Base-by-base conservation (phyloP, 1,140 invertebrate genomes). In the Drosophila malerkotliana region DNA sequence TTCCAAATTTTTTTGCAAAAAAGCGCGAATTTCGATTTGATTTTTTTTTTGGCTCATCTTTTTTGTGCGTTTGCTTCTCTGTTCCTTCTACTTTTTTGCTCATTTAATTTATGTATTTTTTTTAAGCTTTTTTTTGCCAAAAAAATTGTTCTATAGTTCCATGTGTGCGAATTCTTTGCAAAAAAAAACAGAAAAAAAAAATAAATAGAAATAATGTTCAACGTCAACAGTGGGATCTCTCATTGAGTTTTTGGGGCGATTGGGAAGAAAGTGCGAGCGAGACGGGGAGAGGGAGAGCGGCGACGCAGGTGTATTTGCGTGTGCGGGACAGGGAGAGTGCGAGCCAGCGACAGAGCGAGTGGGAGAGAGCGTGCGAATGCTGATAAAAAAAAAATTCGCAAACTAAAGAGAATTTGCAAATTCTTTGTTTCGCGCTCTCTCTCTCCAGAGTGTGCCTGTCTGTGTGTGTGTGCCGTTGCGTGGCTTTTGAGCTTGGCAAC, bases 21-120 rank as follows among this genome's bases (percentile, higher is more conserved):
- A 15, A 14, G 39, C 39, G 39, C 39, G 15, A 77, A 77, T 45
- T 66, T 44, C 39, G 41, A 44, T 44, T 44, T 44, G 15, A 15
- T 15, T 44, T 15, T 15, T 44, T 15, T 28, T 44, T 15, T 18
- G 5, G 15, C 15, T 15, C 15, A 44, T 18, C 41, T 15, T 44
- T 15, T 44, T 14, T 44, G 15, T 44, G 41, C 41, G 15, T 37
- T 28, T 30, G 77, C 58, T 68, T 52, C 57, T 58, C 45, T 67
- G 77, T 75, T 75, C 77, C 76, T 80, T 84, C 64, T 77, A 62
- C 69, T 51, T 82, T 77, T 79, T 67, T 77, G 54, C 62, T 64
- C 56, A 62, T 45, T 72, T 71, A 28, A 59, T 57, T 58, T 30
- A 61, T 62, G 58, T 41, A 24, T 26, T 49, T 44, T 39, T 64